Evolutionary conservation across 37 sponge, comb jelly and placozoan genomes (phyloP), one percentile per base, ranked within the genome.

Genomic region (Petrosia ficiformis): DNA sequence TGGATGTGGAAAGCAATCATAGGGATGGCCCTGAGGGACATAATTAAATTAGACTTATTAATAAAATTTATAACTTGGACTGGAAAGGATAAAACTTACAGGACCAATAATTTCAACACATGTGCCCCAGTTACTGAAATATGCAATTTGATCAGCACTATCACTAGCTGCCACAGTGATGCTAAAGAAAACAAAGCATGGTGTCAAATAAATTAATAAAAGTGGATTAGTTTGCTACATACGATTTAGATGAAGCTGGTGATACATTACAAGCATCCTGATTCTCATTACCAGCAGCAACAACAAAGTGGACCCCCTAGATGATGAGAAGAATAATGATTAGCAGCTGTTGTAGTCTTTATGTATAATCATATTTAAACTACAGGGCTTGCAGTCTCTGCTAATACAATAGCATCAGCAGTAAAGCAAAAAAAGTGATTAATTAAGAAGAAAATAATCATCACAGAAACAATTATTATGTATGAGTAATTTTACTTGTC

Each of bases 71-170:
- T n/a, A n/a, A 24, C 21, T 54, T n/a, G n/a, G n/a, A n/a, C n/a
- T 31, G 29, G 10, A 16, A 48, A 48, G 10, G 54, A n/a, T 41
- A 3, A 30, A 44, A 39, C 89, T 83, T 58, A 89, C 92, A n/a
- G 92, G 92, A 2, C 68, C 92, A 71, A 83, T 60, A 52, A 92
- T 79, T 32, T 92, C 80, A 30, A 79, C 84, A 57, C 92, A 92
- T 28, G 39, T 72, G 25, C 92, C 92, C 52, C 72, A 92, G 81
- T 76, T 92, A n/a, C 84, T 83, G 73, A 86, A 91, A 39, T 22
- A 78, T 2, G 79, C 80, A 29, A 74, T 42, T 25, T 68, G n/a
- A 39, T 88, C 83, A 31, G 68, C 57, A 11, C 4, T 68, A 42
- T 88, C 88, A 70, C 78, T 88, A 39, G 79, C 75, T 26, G 70